phyloP scores from a whole-genome alignment of 2,888 invertebrate genomes.

The Sinhomidia bicolor region DNA sequence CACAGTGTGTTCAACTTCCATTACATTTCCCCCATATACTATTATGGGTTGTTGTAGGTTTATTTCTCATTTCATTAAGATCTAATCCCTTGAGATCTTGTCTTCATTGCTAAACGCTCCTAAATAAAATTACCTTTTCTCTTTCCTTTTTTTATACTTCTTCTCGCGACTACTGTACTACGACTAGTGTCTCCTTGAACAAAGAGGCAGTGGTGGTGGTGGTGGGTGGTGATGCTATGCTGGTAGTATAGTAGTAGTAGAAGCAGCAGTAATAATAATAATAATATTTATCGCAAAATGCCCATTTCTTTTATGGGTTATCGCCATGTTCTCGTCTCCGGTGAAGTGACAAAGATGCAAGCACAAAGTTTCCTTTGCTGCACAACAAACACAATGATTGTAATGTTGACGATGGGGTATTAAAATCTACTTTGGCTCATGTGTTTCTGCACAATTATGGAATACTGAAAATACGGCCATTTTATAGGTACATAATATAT shows the following conservation, averaged over 20 bases:
- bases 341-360: neutral
- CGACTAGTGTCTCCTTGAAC: neutral
- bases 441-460: neutral
- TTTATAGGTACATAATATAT: no score
- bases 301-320: neutral
- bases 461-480: no score
- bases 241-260: no score
- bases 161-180: no score
- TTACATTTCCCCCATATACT: conserved; percentile 5
- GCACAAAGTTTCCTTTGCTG: neutral
- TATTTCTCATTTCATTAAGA: conserved; percentile 63
- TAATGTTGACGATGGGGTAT: conserved; percentile 8
- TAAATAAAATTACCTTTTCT: conserved; percentile 48
- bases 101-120: conserved; percentile 43
- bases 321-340: neutral
- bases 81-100: conserved; percentile 54
- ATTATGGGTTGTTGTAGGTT: neutral
- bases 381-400: conserved; percentile 1
- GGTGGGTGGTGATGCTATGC: no score
- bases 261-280: conserved; percentile 6
- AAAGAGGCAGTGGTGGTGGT: no score
- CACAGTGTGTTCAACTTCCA: neutral
- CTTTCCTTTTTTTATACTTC: neutral
- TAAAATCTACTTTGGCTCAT: neutral
- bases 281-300: neutral